Base-by-base conservation (phyloP, 2,888 invertebrate species). In the Zele albiditarsus region DNA sequence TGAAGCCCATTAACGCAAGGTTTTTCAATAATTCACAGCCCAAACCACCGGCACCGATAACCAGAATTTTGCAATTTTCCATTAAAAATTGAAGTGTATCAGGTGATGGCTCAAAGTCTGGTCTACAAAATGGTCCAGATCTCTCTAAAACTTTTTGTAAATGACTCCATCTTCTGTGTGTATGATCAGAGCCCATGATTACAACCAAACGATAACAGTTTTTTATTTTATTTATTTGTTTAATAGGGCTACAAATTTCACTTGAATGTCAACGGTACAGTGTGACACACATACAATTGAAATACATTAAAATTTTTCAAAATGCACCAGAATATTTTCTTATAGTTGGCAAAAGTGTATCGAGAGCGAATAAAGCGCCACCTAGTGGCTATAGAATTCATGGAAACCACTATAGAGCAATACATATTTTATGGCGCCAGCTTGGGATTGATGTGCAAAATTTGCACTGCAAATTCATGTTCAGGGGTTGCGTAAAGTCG, bases 11-110 rank as follows among this genome's bases (percentile, higher is more conserved):
- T 57, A 99, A 90, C 0, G 95, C 97, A 82, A 99, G 91, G 90
- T 99, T 96, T 91, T 99, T 99, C 0, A 99, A 91, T 28, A 99
- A 91, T 90, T 99, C 99, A 91, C 99, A 99, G 16, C 99, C 99
- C 62, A 99, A 91, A 1, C 99, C 99, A 42, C 99, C 99, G 73
- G 99, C 99, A 16, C 99, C 99, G 80, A 97, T 93, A 4, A 97
- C 93, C 46, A 99, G 91, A 42, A 99, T 91, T 90, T 95, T 96
- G 88, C 96, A 96, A n/a, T 93, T 93, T 74, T 95, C 94, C 91
- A 94, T 94, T 20, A 98, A 90, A 87, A 97, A 96, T 81, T 95
- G 94, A 75, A 98, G 89, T 82, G 94, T 95, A 86, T 97, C 96
- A 1, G 95, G 89, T 0, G 96, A 95, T 0, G 98, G 95, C 84